Percentiles rank a stretch among this genome's conserved stretches.
phyloP scores from a whole-genome alignment of 2,888 invertebrate genomes.

The Apamea crenata region DNA sequence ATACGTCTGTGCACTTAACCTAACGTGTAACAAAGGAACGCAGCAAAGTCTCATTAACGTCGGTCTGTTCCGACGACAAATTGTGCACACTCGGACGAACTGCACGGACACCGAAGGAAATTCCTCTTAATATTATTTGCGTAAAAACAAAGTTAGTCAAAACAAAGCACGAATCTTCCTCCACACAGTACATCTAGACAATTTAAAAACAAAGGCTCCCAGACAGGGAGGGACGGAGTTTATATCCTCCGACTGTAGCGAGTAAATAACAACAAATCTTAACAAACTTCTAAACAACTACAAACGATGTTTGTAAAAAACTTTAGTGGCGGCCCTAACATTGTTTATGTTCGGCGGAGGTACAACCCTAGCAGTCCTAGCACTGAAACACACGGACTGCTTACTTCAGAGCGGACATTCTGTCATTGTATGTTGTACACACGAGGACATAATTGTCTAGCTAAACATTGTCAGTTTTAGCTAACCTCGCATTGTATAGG shows the following conservation, averaged over 20 bases:
- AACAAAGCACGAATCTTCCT: constrained; percentile 30
- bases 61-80: not conserved
- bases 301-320: constrained; percentile 58
- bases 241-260: constrained; percentile 30
- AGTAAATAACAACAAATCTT: constrained; percentile 66
- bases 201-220: constrained; percentile 52
- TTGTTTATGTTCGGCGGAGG: constrained; percentile 34
- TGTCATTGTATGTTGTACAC: not conserved
- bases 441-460: too few species aligned
- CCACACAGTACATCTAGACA: constrained; percentile 16
- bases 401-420: not conserved
- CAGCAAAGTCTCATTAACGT: not conserved
- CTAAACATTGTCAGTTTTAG: too few species aligned
- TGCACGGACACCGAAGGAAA: not conserved
- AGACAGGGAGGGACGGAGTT: constrained; percentile 52
- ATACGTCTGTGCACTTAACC: not conserved
- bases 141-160: constrained; percentile 31
- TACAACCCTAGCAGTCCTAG: constrained; percentile 17
- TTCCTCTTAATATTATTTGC: constrained; percentile 11
- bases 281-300: constrained; percentile 54
- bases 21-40: not conserved
- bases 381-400: constrained; percentile 10
- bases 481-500: too few species aligned
- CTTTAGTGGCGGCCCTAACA: constrained; percentile 45
- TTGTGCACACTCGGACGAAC: not conserved